These are phyloP conservation scores for Petrocephalus schoutedeni DNA, from an alignment of 2,797 vertebrate genomes.

Conservation along the genomic window DNA sequence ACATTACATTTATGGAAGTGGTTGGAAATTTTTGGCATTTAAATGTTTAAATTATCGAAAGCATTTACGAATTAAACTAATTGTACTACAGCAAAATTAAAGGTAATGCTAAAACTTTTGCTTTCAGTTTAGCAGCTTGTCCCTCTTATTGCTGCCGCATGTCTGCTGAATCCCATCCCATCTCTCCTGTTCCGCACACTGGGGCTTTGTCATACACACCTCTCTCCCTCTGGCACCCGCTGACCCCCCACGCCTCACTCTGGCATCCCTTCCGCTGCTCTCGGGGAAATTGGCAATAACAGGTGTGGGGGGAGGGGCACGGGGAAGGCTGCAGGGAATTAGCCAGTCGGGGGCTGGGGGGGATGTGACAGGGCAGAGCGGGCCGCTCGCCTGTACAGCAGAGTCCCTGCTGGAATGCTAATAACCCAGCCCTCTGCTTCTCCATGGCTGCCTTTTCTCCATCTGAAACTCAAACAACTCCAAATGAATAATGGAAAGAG, in stretches of 20 bases:
- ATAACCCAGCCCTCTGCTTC: conserved; percentile 44
- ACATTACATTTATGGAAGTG: not conserved
- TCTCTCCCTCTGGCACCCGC: too few species aligned
- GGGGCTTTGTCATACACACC: conserved; percentile 4
- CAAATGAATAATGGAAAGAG: conserved; percentile 67
- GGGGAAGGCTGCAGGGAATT: conserved; percentile 37
- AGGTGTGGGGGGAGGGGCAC: conserved; percentile 28
- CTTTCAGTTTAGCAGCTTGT: not conserved
- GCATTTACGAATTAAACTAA: not conserved
- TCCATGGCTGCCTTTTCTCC: conserved; percentile 43
- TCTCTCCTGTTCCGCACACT: not conserved
- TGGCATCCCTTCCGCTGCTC: not conserved
- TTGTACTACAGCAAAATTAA: not conserved
- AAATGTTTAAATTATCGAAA: not conserved
- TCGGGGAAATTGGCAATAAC: conserved; percentile 9
- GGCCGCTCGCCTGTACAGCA: conserved; percentile 24
- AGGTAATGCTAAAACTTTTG: not conserved
- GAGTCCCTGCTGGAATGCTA: conserved; percentile 50
- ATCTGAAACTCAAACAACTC: conserved; percentile 64
- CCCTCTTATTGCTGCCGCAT: not conserved
- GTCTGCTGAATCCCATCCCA: conserved; percentile 2
- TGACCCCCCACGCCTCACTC: not conserved
- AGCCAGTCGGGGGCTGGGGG: conserved; percentile 38
- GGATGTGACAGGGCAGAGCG: conserved; percentile 33
- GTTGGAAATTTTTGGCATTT: not conserved